Base-by-base conservation (phyloP, 2,888 invertebrate genomes). In the Coleophora flavipennella region DNA sequence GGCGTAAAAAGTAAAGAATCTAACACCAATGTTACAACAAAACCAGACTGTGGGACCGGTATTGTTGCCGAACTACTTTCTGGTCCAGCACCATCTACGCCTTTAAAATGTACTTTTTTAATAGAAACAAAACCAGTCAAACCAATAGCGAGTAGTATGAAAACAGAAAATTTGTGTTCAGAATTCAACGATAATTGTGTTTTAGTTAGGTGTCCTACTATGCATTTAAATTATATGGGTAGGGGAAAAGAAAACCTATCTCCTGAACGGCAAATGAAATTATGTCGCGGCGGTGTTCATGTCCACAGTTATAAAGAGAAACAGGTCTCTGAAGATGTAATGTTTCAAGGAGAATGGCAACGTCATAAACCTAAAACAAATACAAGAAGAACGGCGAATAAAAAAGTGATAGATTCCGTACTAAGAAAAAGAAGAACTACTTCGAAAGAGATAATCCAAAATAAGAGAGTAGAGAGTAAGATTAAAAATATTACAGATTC, bases 301-400 rank as follows among this genome's bases (percentile, higher is more conserved):
- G 59, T 83, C n/a, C 74, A 81, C 42, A 80, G 80, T 50, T 83
- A 68, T 41, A 76, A 56, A 52, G 66, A 77, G 32, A 71, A 58
- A 50, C 54, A 65, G 46, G 44, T 55, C 9, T 73, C 64, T 20
- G 73, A 80, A 52, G 83, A 84, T 50, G 60, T 83, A 14, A 53
- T 81, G n/a, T 84, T 62, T 47, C 80, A 78, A 59, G 81, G 83
- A 35, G 60, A 73, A 40, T 83, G 81, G 83, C 72, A 78, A 48
- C 56, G 51, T 36, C 50, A 53, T 29, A 61, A 48, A 7, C 55
- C 61, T 7, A 67, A 63, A 13, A 43, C 27, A 13, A 51, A 51
- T 48, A 44, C 29, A 29, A 11, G 29, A 29, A 29, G 29, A 29
- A 9, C 29, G 10, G 29, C 9, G 41, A 37, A 8, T 40, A 36